Conservation (phyloP, 1,140 invertebrate species). For the Rhyzopertha dominica region DNA sequence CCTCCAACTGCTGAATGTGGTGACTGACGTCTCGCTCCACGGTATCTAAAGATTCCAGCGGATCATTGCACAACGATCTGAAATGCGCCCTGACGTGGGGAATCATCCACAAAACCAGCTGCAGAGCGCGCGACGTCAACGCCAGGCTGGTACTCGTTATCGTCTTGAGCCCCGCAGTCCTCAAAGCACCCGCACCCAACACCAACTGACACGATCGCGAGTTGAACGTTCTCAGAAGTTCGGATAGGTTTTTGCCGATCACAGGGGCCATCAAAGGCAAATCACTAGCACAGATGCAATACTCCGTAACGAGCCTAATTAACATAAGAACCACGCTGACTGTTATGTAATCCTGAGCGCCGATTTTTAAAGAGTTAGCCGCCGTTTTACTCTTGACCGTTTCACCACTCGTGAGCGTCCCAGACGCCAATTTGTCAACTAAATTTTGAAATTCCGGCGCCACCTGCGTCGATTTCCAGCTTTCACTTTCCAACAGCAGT, state of each 20-base stretch:
- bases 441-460: slow-evolving; percentile 80
- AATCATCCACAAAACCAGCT: slow-evolving; percentile 72
- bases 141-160: slow-evolving; percentile 94
- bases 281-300: slow-evolving; percentile 74
- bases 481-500: slow-evolving; percentile 80
- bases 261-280: slow-evolving; percentile 61
- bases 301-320: slow-evolving; percentile 83
- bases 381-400: slow-evolving; percentile 24
- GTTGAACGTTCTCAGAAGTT: slow-evolving; percentile 87
- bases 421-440: slow-evolving; percentile 64
- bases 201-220: slow-evolving; percentile 91
- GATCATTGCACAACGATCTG: slow-evolving; percentile 47
- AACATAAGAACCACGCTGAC: slow-evolving; percentile 81
- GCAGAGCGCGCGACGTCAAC: slow-evolving; percentile 81
- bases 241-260: slow-evolving; percentile 75
- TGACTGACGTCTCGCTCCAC: slow-evolving; percentile 77
- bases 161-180: slow-evolving; percentile 91
- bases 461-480: slow-evolving; percentile 92
- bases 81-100: slow-evolving; percentile 67
- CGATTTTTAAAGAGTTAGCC: slow-evolving; percentile 58
- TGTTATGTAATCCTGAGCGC: slow-evolving; percentile 78
- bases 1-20: slow-evolving; percentile 87
- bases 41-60: slow-evolving; percentile 51
- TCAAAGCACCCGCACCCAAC: slow-evolving; percentile 89
- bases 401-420: slow-evolving; percentile 35